Evolutionary conservation across 2,888 invertebrate genomes (phyloP), one percentile per base, ranked within the genome.

Genomic region (Hirtodrosophila cameraria): DNA sequence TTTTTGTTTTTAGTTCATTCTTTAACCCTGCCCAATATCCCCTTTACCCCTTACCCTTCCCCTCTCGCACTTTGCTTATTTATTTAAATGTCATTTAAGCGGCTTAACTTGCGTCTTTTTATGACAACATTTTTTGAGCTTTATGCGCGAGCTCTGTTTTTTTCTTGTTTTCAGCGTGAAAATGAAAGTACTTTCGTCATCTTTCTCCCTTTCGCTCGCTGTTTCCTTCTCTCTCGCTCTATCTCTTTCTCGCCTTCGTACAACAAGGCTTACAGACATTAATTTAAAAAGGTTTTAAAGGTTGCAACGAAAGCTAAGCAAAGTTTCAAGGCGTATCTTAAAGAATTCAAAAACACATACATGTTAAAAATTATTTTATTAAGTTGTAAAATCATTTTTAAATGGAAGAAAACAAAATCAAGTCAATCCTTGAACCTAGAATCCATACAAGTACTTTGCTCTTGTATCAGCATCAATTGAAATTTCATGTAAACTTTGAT

Each of bases 61-160:
- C 11, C 20, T 13, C 12, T 9, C 28, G 31, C 42, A 31, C 39
- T 35, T 18, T 58, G 39, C 49, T 68, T 71, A 43, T 68, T 71
- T 77, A 84, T 86, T 80, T 86, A 71, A 86, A 81, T 80, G 86
- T 67, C 81, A 83, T 86, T 86, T 86, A 81, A 86, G 84, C 84
- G 66, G 86, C 78, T 81, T 86, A 80, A 53, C 58, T 60, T 80
- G 66, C 55, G 65, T 57, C 61, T 59, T 60, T 85, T 75, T 83
- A 82, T 68, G 78, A 75, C 71, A 67, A 64, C 75, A 57, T 65
- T 81, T 66, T n/a, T 67, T 41, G 48, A 73, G 59, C 60, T 77
- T 77, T 68, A 75, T 66, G 48, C 50, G 57, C 28, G 13, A 62
- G 60, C 59, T 61, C 75, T 60, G 71, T 65, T 79, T 83, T 65